phyloP scores from a whole-genome alignment of 2,797 vertebrate genomes.

The Cryptoprocta ferox region DNA sequence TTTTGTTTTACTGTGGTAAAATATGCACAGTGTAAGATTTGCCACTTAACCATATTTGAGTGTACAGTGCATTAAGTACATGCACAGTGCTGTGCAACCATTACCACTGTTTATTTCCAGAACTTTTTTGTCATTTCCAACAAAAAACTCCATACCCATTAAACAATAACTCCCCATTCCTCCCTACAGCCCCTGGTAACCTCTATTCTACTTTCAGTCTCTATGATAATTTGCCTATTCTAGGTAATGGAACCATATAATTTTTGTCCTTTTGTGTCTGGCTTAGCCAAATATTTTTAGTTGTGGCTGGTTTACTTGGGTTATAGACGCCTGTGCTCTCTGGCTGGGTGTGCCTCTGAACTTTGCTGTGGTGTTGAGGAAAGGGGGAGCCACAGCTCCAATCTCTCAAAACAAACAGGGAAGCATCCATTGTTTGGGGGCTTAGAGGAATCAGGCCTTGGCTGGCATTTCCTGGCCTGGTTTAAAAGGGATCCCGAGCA shows the following conservation, averaged over 20 bases:
- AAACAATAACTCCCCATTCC: fast-evolving
- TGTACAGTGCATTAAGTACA: neutral
- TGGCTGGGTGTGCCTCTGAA: neutral
- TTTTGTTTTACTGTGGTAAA: neutral
- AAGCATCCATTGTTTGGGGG: conserved; percentile 12
- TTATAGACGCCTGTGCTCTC: neutral
- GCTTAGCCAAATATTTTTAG: neutral
- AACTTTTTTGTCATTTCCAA: neutral
- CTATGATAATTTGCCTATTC: neutral
- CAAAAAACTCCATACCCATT: neutral
- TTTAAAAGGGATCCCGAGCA: neutral
- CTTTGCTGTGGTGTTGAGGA: neutral
- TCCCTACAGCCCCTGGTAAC: neutral
- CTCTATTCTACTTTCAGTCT: neutral
- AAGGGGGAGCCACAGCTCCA: neutral
- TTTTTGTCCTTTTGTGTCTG: neutral
- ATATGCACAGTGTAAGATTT: neutral
- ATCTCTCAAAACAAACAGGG: conserved; percentile 26
- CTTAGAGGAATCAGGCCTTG: neutral
- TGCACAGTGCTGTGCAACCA: neutral
- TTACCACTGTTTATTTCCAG: neutral
- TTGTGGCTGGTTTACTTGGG: neutral
- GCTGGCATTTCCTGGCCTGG: neutral
- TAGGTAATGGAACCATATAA: neutral
- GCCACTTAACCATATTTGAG: neutral